A percentile compares a stretch with the other conserved stretches of the same genome.
Evolutionary conservation across 2,797 vertebrate species (phyloP).

Genomic region (Tympanoctomys barrerae): DNA sequence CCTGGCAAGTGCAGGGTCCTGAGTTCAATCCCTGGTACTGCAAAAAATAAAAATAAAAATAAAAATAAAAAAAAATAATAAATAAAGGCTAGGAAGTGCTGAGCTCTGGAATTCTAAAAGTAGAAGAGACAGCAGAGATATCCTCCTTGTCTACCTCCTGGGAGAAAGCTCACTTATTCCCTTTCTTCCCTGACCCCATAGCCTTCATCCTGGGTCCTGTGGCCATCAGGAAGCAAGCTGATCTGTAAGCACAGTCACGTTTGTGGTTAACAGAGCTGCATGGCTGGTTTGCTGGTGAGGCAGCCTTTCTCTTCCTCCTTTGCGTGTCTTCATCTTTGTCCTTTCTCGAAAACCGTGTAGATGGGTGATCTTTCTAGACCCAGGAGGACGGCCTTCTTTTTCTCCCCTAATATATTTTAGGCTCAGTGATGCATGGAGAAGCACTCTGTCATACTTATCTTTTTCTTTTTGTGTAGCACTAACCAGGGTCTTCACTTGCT

Average conservation of each 20-base stretch:
- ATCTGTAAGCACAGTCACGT: neutral
- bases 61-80: too few relatives aligned
- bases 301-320: neutral
- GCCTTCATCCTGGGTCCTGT: neutral
- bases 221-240: neutral
- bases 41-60: too few relatives aligned
- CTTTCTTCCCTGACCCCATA: neutral
- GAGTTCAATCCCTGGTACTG: too few relatives aligned
- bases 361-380: neutral
- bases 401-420: neutral
- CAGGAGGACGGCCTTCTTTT: neutral
- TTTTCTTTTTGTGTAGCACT: slow-evolving; percentile 10
- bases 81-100: neutral
- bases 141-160: neutral
- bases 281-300: neutral
- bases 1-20: too few relatives aligned
- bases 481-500: neutral
- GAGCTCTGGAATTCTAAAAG: neutral
- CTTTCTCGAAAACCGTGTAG: neutral
- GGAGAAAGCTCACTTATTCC: neutral
- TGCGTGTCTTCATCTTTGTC: neutral
- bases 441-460: neutral
- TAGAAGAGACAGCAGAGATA: neutral
- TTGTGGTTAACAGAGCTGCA: neutral
- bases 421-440: neutral